A percentile compares a stretch with the other conserved stretches of the same genome.
phyloP scores from a whole-genome alignment of 2,797 vertebrate species.

The Premnoplex brunnescens region DNA sequence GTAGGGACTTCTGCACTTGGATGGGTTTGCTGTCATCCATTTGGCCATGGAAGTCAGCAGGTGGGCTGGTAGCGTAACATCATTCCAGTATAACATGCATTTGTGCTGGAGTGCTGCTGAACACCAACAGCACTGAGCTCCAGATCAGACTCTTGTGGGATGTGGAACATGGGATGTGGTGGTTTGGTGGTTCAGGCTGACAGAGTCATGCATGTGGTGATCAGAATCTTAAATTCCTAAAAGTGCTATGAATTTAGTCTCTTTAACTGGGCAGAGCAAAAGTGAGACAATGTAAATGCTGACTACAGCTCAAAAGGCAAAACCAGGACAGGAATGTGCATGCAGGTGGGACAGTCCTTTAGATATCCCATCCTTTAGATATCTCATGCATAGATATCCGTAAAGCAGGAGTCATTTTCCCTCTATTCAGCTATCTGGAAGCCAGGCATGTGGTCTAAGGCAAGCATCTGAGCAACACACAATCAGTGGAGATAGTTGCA shows the following conservation, averaged over 20 bases:
- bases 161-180: background rate
- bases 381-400: background rate
- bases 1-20: background rate
- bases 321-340: background rate
- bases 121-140: background rate
- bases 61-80: background rate
- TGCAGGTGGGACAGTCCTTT: background rate
- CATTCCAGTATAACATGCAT: background rate
- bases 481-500: background rate
- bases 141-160: accelerated
- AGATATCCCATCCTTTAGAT: background rate
- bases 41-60: background rate
- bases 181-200: background rate
- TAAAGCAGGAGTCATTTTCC: background rate
- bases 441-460: background rate
- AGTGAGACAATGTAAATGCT: background rate
- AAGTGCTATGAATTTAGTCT: background rate
- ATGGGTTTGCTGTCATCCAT: background rate
- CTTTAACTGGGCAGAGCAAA: background rate
- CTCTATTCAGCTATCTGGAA: background rate
- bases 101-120: background rate
- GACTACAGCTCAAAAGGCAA: background rate
- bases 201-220: background rate
- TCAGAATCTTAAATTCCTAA: background rate
- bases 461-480: background rate